Evolutionary conservation across 2,888 invertebrate genomes (phyloP), one percentile per base, ranked within the genome.

Genomic region (Drosophila maculinotata): DNA sequence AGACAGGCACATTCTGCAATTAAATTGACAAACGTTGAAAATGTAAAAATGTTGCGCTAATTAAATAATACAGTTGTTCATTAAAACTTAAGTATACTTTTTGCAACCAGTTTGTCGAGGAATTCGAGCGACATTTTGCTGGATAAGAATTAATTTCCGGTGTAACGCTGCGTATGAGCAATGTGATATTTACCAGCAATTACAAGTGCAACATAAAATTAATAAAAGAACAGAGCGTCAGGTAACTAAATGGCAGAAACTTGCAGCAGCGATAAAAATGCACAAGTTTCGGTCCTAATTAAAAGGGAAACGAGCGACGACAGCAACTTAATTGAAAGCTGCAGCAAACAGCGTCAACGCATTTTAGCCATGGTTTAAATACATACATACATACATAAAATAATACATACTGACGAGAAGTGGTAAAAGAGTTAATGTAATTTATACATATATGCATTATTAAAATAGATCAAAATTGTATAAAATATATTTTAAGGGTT

Each of bases 311-410:
- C 23, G 49, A 64, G 31, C 38, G 49, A 31, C 49, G 77, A 59
- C 73, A 75, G 67, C 60, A 54, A 71, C 76, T 81, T 84, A 81
- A 84, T 81, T 81, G 81, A 84, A 80, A 79, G 64, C 82, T 80
- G 74, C 60, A 48, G 81, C 68, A 69, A 81, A 73, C 68, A 80
- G 59, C 52, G 60, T 56, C 71, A 76, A 82, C 74, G 77, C 72
- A 72, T 77, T 77, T 83, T 57, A 68, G 79, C 74, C 48, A 70
- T 70, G 67, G 58, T 77, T 54, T 44, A 63, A 51, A 54, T 23
- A 52, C 26, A 53, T 3, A 47, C 35, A 45, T 15, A 23, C 33
- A 47, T 6, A 23, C 36, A 10, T 20, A 52, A 39, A 14, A 3
- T 25, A 12, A 3, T 10, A 14, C 14, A 3, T 10, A 15, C 7